Conservation (phyloP, 2,888 invertebrate species). For the Trachelus troglodyta region DNA sequence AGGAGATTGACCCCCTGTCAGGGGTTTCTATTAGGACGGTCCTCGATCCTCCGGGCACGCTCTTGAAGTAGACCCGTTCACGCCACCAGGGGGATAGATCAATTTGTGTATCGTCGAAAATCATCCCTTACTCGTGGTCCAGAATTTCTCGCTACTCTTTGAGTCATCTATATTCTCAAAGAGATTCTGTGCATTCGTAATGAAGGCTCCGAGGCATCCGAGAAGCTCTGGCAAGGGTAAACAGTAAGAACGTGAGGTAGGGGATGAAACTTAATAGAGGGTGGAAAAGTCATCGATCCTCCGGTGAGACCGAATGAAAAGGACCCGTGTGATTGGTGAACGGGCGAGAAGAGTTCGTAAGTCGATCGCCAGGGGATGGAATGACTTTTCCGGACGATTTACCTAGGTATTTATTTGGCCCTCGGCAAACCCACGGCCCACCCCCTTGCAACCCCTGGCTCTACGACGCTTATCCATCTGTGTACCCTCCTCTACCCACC, state of each 20-base stretch:
- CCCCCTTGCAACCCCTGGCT: too few species aligned
- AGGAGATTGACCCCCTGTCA: conserved; percentile 55
- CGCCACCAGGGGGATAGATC: conserved; percentile 15
- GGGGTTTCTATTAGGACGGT: conserved; percentile 53
- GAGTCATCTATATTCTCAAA: too few species aligned
- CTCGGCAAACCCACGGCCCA: neutral
- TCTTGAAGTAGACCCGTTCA: conserved; percentile 5
- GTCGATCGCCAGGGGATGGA: conserved; percentile 43
- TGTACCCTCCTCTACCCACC: conserved; percentile 1
- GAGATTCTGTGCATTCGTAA: too few species aligned
- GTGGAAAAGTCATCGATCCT: neutral
- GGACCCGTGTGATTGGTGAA: neutral
- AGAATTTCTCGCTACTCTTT: too few species aligned
- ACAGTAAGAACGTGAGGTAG: neutral
- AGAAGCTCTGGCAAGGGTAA: too few species aligned
- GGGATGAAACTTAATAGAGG: neutral
- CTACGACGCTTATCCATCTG: neutral
- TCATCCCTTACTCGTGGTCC: too few species aligned
- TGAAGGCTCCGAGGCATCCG: too few species aligned
- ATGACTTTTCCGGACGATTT: conserved; percentile 60
- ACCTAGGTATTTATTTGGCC: conserved; percentile 56
- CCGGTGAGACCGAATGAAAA: too few species aligned
- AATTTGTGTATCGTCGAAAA: conserved; percentile 15
- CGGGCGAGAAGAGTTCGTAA: conserved; percentile 30
- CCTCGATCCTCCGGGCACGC: conserved; percentile 16